Evolutionary conservation across 2,113 vertebrate genomes (phyloP).

Genomic region (Boleophthalmus pectinirostris): DNA sequence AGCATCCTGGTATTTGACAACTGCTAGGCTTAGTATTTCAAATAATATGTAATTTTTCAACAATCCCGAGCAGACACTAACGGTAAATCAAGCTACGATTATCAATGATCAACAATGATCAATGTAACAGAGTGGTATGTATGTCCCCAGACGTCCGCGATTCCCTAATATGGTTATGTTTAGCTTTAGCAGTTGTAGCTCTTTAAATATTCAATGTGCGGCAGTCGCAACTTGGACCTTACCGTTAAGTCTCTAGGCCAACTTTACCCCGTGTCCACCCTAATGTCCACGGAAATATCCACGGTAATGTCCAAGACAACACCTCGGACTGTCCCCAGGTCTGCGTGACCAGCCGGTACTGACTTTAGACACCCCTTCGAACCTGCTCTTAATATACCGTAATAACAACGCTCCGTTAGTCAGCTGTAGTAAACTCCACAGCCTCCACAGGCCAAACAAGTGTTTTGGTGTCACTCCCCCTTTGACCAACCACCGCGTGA

Average conservation of each 20-base stretch:
- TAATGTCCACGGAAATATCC: neutral
- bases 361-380: neutral
- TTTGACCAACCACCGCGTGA: neutral
- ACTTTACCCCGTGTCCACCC: neutral
- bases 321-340: neutral
- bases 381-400: neutral
- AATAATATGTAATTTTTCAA: neutral
- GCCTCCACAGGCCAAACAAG: neutral
- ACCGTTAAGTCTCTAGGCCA: constrained; percentile 37
- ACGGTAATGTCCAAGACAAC: neutral
- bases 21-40: constrained; percentile 47
- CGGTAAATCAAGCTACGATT: neutral
- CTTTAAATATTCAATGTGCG: neutral
- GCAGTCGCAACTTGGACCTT: constrained; percentile 13
- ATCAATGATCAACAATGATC: neutral
- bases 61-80: neutral
- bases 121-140: neutral
- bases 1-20: constrained; percentile 67
- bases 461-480: neutral
- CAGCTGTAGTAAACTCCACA: neutral
- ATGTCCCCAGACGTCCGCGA: neutral
- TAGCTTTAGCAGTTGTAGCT: neutral
- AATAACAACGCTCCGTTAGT: neutral
- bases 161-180: constrained; percentile 42
- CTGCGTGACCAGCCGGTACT: constrained; percentile 19